These are phyloP conservation scores for Eristalis tenax DNA, from an alignment of 2,888 invertebrate genomes.

Conservation along the genomic window DNA sequence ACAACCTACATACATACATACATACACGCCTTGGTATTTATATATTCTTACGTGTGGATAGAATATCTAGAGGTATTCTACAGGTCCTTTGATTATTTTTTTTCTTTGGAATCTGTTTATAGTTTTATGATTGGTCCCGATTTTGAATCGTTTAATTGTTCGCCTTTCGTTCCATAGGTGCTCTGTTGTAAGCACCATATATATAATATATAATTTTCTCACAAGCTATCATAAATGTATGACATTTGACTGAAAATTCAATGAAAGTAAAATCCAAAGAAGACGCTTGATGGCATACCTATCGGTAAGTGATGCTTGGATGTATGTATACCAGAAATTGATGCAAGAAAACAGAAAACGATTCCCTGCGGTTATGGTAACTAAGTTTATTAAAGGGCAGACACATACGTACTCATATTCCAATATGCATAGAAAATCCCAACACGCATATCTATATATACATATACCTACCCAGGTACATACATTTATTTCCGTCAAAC, in stretches of 20 bases:
- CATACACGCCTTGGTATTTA: not conserved
- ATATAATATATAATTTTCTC: slow-evolving; percentile 48
- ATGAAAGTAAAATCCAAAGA: slow-evolving; percentile 70
- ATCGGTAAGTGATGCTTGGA: slow-evolving; percentile 40
- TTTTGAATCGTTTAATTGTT: slow-evolving; percentile 47
- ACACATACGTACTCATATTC: not conserved
- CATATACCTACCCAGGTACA: not conserved
- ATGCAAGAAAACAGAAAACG: slow-evolving; percentile 27
- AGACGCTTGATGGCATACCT: slow-evolving; percentile 45
- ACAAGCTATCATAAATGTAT: slow-evolving; percentile 7
- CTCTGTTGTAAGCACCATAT: slow-evolving; percentile 46
- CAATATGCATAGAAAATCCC: not conserved
- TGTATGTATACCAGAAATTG: slow-evolving; percentile 1
- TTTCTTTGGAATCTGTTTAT: slow-evolving; percentile 47
- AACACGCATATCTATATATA: not conserved
- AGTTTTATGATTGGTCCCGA: slow-evolving; percentile 47
- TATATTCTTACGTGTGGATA: slow-evolving; percentile 28
- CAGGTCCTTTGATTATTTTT: slow-evolving; percentile 18
- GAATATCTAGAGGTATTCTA: no score
- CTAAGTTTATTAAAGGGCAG: slow-evolving; percentile 44
- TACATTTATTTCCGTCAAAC: slow-evolving; percentile 10
- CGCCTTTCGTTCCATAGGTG: slow-evolving; percentile 30
- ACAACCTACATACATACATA: not conserved
- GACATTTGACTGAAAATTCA: slow-evolving; percentile 69
- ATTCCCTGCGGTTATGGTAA: slow-evolving; percentile 56